Conservation (phyloP, 1,140 invertebrate genomes). For the Physella acuta region DNA sequence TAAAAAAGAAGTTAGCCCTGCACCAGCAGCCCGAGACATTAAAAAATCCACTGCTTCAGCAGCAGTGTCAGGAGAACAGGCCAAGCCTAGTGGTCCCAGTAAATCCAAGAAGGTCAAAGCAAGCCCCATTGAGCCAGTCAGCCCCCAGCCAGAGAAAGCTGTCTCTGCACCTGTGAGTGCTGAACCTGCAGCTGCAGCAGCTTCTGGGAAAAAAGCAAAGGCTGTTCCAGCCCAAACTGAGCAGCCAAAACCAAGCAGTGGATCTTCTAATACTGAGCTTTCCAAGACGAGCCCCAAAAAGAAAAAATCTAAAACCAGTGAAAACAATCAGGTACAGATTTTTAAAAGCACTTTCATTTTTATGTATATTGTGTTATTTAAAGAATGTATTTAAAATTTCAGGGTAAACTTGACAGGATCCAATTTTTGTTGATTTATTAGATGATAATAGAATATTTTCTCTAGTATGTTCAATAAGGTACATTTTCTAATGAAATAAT, state of each 20-base stretch:
- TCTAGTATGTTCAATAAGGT: not conserved
- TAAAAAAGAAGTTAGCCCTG: not conserved
- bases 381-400: not conserved
- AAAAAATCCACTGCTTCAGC: no score
- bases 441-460: not conserved
- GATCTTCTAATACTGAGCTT: not conserved
- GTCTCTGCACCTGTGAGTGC: not conserved
- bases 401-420: not conserved
- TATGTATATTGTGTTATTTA: not conserved
- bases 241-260: no score
- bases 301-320: constrained; percentile 25
- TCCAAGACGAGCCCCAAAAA: constrained; percentile 24
- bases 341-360: not conserved
- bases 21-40: not conserved
- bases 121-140: no score
- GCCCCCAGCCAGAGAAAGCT: no score
- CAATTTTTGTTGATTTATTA: not conserved
- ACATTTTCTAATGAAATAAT: not conserved
- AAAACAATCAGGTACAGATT: constrained; percentile 11
- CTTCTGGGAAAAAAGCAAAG: not conserved
- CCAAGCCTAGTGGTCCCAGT: no score
- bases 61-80: no score
- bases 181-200: constrained; percentile 1
- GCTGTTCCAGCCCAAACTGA: no score
- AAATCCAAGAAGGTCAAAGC: no score